These are phyloP conservation scores for Oedothorax gibbosus DNA, from an alignment of 1,140 invertebrate species.

Conservation along the genomic window DNA sequence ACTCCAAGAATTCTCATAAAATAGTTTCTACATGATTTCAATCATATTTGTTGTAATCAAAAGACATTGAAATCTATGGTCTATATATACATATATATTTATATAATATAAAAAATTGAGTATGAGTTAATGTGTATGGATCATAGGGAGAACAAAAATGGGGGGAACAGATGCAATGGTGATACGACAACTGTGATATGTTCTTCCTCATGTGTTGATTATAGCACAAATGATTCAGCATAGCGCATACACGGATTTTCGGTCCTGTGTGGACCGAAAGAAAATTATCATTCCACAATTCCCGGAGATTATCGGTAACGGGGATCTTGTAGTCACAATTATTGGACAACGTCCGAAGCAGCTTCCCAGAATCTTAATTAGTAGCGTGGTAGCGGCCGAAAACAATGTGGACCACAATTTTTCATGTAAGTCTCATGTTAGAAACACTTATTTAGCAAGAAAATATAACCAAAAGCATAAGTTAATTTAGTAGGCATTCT, in stretches of 20 bases:
- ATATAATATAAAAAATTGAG: constrained; percentile 30
- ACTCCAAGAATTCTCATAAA: too few species aligned
- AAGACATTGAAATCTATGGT: constrained; percentile 31
- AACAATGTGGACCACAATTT: too few species aligned
- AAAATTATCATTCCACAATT: constrained; percentile 58
- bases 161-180: constrained; percentile 61
- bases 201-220: constrained; percentile 60
- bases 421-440: too few species aligned
- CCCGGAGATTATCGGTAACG: constrained; percentile 27
- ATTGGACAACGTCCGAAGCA: constrained; percentile 41
- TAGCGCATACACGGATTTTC: constrained; percentile 51
- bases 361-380: neutral
- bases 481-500: too few species aligned
- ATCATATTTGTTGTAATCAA: constrained; percentile 45
- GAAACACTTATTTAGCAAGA: too few species aligned
- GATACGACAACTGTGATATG: constrained; percentile 63
- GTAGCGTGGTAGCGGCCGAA: too few species aligned
- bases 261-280: constrained; percentile 32
- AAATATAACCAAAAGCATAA: too few species aligned
- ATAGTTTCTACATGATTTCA: too few species aligned
- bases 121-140: constrained; percentile 51
- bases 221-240: constrained; percentile 59
- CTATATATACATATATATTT: constrained; percentile 43
- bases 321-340: constrained; percentile 46
- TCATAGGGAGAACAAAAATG: constrained; percentile 58